These are phyloP conservation scores for Picus viridis DNA, from an alignment of 2,797 vertebrate species.

Conservation along the genomic window DNA sequence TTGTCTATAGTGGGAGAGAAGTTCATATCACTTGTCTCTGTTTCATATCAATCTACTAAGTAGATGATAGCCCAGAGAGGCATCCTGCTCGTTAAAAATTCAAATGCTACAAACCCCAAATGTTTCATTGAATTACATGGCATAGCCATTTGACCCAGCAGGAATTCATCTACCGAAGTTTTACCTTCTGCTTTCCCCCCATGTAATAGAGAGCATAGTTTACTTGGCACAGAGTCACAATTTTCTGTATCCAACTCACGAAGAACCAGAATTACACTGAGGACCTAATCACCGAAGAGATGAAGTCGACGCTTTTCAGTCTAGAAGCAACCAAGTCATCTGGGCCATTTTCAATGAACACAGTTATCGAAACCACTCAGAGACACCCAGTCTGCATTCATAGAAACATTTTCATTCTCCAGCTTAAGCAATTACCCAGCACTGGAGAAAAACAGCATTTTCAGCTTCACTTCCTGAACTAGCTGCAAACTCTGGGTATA, in stretches of 20 bases:
- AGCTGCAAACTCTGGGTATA: not conserved
- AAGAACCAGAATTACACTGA: not conserved
- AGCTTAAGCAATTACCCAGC: not conserved
- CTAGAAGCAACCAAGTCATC: not conserved
- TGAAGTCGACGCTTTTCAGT: not conserved
- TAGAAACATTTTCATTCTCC: not conserved
- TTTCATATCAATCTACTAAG: not conserved
- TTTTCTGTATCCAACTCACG: not conserved
- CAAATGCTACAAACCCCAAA: not conserved
- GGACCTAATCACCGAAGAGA: not conserved
- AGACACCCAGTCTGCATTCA: not conserved
- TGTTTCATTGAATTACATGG: not conserved
- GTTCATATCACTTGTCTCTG: not conserved
- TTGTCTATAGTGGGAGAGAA: not conserved
- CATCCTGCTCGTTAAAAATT: not conserved
- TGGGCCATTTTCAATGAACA: not conserved
- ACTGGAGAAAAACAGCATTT: not conserved
- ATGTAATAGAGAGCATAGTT: not conserved
- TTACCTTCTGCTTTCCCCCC: not conserved
- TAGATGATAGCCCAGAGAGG: not conserved
- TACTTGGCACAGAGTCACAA: not conserved
- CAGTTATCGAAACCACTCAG: not conserved
- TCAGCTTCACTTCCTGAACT: not conserved
- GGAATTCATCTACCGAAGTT: not conserved
- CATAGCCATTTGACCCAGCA: not conserved